A percentile compares a stretch with the other conserved stretches of the same genome.
Conservation (phyloP, 2,888 invertebrate genomes). For the Bruchidius siliquastri region DNA sequence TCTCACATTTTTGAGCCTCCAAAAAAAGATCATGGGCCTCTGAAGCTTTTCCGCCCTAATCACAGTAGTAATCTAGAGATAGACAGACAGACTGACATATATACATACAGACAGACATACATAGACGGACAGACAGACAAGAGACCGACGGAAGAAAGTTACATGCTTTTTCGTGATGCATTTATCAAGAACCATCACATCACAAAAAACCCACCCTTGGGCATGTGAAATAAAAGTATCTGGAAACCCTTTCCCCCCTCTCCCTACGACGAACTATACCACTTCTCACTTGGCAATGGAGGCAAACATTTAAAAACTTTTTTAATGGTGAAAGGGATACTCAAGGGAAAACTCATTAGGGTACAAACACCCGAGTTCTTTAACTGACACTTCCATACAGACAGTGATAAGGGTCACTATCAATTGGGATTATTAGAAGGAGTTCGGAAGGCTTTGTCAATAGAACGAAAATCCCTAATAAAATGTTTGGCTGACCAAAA, state of each 20-base stretch:
- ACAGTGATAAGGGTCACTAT: neutral
- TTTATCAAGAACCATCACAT: no score
- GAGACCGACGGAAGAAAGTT: no score
- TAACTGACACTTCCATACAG: neutral
- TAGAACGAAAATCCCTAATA: neutral
- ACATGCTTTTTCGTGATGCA: no score
- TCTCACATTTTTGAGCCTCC: no score
- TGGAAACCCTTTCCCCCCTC: neutral
- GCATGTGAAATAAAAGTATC: no score
- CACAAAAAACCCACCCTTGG: no score
- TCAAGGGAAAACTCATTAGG: neutral
- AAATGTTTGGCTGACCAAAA: neutral
- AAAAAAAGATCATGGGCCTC: no score
- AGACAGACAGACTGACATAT: no score
- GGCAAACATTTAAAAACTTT: neutral
- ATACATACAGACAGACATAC: no score
- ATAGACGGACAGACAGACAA: no score
- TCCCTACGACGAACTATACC: neutral
- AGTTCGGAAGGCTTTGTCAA: neutral
- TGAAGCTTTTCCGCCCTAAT: no score
- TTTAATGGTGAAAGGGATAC: neutral
- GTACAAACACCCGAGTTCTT: neutral
- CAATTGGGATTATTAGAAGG: neutral
- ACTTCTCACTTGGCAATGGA: neutral
- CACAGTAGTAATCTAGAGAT: no score